Evolutionary conservation across 2,797 vertebrate genomes (phyloP).

Genomic region (Alca torda): DNA sequence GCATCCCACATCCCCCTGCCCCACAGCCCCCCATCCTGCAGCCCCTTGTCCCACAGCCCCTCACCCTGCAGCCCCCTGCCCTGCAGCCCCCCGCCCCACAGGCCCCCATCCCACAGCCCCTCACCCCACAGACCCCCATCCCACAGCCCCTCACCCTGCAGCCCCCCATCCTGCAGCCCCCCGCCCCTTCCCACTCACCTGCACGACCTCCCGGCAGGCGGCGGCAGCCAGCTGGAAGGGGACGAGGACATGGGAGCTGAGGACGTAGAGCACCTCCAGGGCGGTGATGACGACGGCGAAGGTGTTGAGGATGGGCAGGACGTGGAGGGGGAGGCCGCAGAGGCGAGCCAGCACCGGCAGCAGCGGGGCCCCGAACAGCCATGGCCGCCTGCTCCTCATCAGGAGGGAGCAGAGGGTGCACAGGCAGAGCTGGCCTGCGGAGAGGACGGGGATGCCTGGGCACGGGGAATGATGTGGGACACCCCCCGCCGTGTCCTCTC

Average conservation of each 20-base stretch:
- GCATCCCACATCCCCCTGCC: background rate
- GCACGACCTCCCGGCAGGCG: conserved; percentile 75
- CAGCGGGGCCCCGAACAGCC: conserved; percentile 83
- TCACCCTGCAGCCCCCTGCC: background rate
- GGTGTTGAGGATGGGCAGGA: conserved; percentile 69
- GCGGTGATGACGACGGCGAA: conserved; percentile 76
- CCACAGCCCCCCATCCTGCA: background rate
- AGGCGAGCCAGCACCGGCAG: conserved; percentile 83
- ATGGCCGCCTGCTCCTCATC: conserved; percentile 82
- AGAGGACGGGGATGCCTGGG: background rate
- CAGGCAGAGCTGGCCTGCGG: conserved; percentile 83
- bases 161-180: background rate
- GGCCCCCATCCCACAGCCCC: background rate
- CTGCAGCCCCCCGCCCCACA: background rate
- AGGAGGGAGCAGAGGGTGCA: conserved; percentile 84
- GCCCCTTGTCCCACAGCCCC: background rate
- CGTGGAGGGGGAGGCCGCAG: conserved; percentile 65
- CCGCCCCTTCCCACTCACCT: conserved; percentile 5
- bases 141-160: background rate
- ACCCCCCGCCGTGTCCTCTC: background rate
- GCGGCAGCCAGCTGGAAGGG: conserved; percentile 79
- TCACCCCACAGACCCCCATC: background rate
- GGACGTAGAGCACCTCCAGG: conserved; percentile 68
- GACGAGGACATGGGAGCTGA: conserved; percentile 78
- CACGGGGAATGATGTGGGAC: background rate